Base-by-base conservation (phyloP, 2,113 vertebrate genomes). In the Rhineura floridana region DNA sequence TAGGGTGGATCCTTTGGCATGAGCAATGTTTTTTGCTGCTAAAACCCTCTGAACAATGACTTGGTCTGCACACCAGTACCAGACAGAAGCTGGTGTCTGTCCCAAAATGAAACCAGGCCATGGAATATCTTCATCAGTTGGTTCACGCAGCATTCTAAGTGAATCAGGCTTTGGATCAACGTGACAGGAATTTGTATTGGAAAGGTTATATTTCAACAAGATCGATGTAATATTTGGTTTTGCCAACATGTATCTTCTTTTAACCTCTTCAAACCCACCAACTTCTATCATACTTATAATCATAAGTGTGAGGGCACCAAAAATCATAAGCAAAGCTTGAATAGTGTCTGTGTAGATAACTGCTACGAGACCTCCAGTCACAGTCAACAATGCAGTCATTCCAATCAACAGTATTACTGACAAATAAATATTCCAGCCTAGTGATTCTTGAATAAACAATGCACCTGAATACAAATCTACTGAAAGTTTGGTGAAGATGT, bases 31-130 rank as follows among this genome's bases (percentile, higher is more conserved):
- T 95, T 99, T 99, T 72, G 99, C 99, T 1, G 99, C 98, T 59
- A 99, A 96, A 0, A 99, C 99, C 91, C 99, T 97, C 95, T 99
- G 99, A 78, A 99, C 99, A 33, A 99, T 99, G 92, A 99, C 99
- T 93, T 99, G 99, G 95, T 99, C 99, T 0, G 99, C 98, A 94
- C 99, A 99, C 99, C 99, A 99, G 95, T 99, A 99, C 99, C 99
- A 99, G 55, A 99, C 98, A 0, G 99, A 99, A n/a, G 99, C 98
- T 39, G 99, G 98, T 0, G 99, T 99, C 94, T 99, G 99, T 55
- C 99, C 99, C 33, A 99, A 94, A 77, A 99, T 80, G 88, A 99
- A 99, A 9, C 99, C 99, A 1, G 99, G 99, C 99, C 99, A 99
- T 2, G 99, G 99, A 81, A 99, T 96, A 81, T 99, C 99, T 95